Evolutionary conservation across 2,797 vertebrate genomes (phyloP).

Genomic region (Heteromormyrus szaboi): DNA sequence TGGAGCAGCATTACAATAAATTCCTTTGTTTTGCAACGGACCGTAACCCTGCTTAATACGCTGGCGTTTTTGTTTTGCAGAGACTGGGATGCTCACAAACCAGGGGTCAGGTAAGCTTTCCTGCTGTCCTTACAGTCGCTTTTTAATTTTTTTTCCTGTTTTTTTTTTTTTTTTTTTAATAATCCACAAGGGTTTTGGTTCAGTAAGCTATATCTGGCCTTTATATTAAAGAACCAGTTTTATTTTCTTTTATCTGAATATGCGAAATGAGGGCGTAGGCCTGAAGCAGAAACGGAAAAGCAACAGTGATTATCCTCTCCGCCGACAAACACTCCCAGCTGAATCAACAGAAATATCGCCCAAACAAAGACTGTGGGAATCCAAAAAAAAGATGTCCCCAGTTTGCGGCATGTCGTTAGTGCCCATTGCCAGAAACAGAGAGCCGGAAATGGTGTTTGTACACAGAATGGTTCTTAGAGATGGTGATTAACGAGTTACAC

Average conservation of each 20-base stretch:
- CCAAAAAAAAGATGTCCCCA: neutral
- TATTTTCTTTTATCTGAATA: neutral
- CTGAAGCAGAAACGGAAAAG: neutral
- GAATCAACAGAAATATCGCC: neutral
- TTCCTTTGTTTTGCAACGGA: neutral
- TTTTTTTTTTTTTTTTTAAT: neutral
- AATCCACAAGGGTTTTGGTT: neutral
- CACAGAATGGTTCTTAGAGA: neutral
- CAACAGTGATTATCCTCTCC: neutral
- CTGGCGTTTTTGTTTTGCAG: constrained; percentile 25
- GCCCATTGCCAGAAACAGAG: neutral
- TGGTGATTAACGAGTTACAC: neutral
- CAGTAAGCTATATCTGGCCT: neutral
- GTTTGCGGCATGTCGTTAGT: neutral
- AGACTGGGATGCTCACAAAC: constrained; percentile 29
- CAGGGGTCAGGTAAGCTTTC: constrained; percentile 34
- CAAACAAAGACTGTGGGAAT: neutral
- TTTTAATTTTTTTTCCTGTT: neutral
- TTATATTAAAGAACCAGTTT: neutral
- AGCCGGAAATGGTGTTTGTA: neutral
- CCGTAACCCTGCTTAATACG: neutral
- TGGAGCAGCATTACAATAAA: neutral
- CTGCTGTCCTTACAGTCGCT: neutral
- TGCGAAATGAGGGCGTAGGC: neutral
- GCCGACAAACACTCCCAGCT: neutral